Percentiles rank a stretch among this genome's conserved stretches.
Conservation (phyloP, 2,888 invertebrate genomes). For the Oligia fasciuncula region DNA sequence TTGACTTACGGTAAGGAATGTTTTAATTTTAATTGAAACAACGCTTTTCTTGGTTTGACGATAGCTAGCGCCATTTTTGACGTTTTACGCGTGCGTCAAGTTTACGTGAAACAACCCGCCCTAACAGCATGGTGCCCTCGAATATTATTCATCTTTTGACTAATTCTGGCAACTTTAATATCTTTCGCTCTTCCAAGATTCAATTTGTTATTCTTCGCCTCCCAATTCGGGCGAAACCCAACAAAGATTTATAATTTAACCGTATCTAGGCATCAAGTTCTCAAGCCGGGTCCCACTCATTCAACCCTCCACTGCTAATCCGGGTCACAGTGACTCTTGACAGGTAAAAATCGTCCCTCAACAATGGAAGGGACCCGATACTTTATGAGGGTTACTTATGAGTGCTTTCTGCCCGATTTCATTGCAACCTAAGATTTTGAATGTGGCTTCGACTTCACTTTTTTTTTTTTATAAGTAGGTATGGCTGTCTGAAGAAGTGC, state of each 20-base stretch:
- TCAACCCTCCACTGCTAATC: slow-evolving; percentile 71
- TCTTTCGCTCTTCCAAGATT: slow-evolving; percentile 6
- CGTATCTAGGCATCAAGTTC: slow-evolving; percentile 59
- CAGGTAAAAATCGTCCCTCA: slow-evolving; percentile 74
- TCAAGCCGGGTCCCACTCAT: slow-evolving; percentile 59
- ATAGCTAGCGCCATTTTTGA: no score
- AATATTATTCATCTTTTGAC: background rate
- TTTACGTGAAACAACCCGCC: no score
- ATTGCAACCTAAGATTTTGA: slow-evolving; percentile 60
- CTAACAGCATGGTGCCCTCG: background rate
- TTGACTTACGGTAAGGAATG: no score
- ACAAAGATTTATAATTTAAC: slow-evolving; percentile 53
- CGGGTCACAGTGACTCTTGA: slow-evolving; percentile 73
- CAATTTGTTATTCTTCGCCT: slow-evolving; percentile 31
- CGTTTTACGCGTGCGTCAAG: no score
- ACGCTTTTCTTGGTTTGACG: no score
- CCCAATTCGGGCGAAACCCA: background rate
- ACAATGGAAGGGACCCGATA: slow-evolving; percentile 72
- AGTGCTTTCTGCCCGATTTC: slow-evolving; percentile 65
- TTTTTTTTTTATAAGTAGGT: slow-evolving; percentile 45
- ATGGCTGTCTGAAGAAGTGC: slow-evolving; percentile 18
- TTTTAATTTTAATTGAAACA: no score
- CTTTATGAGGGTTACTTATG: slow-evolving; percentile 73
- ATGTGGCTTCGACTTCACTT: slow-evolving; percentile 63
- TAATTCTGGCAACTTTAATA: slow-evolving; percentile 2